A percentile compares a stretch with the other conserved stretches of the same genome.
These are phyloP conservation scores for Drosophila kambysellisi DNA, from an alignment of 2,888 invertebrate genomes.

Conservation along the genomic window DNA sequence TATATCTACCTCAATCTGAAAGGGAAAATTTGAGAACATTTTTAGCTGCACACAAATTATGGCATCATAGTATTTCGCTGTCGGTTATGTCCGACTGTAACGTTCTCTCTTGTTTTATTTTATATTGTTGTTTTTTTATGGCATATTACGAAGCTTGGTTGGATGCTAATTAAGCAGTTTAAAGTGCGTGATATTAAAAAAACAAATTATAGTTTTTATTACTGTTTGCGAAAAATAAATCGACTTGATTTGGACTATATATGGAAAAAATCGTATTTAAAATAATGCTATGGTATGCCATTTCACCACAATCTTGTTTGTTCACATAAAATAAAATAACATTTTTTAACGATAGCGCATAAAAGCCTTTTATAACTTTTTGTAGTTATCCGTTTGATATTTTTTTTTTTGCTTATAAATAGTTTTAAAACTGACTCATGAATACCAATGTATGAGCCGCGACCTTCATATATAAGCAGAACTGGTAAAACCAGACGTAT, in stretches of 20 bases:
- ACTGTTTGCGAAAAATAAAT: not conserved
- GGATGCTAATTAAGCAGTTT: slow-evolving; percentile 10
- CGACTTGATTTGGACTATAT: not conserved
- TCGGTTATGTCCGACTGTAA: too few relatives aligned
- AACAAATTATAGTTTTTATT: not conserved
- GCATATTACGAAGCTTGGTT: slow-evolving; percentile 6
- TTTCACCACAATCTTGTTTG: not conserved
- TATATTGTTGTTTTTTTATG: slow-evolving; percentile 26
- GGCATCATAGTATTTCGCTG: too few relatives aligned
- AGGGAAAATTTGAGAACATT: too few relatives aligned
- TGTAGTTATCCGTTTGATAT: not conserved
- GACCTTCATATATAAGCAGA: not conserved
- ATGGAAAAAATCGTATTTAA: not conserved
- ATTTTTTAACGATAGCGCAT: not conserved
- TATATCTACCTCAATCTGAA: too few relatives aligned
- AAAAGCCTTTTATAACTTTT: not conserved
- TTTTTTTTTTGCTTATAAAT: not conserved
- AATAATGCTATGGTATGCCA: not conserved
- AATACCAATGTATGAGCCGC: not conserved
- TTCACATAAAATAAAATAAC: not conserved
- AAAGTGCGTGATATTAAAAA: slow-evolving; percentile 3
- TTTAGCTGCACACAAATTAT: too few relatives aligned
- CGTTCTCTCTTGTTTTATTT: not conserved
- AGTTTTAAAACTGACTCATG: slow-evolving; percentile 3
- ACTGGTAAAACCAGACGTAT: slow-evolving; percentile 3